A percentile compares a stretch with the other conserved stretches of the same genome.
These are phyloP conservation scores for Celastrina argiolus DNA, from an alignment of 2,888 invertebrate genomes.

Conservation along the genomic window DNA sequence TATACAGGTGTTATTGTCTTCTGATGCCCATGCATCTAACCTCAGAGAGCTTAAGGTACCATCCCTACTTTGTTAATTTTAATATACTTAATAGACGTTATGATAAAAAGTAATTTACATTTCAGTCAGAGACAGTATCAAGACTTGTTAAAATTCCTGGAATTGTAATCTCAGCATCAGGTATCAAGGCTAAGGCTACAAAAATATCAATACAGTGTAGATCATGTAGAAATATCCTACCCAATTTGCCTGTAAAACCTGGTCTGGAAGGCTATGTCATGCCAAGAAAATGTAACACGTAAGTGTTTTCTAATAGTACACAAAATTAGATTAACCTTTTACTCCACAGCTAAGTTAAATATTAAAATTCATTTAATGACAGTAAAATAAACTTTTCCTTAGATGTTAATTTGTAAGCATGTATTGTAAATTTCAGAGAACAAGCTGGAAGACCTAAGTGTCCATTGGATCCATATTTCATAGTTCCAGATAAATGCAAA, in stretches of 20 bases:
- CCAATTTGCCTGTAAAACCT: constrained; percentile 93
- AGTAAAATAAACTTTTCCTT: not conserved
- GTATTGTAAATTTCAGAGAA: constrained; percentile 79
- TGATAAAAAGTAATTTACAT: constrained; percentile 37
- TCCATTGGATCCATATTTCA: constrained; percentile 98
- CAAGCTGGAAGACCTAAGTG: constrained; percentile 95
- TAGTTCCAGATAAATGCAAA: constrained; percentile 97
- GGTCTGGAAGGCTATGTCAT: constrained; percentile 97
- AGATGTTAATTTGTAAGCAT: not conserved
- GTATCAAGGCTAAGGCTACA: constrained; percentile 96
- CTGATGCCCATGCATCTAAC: constrained; percentile 88
- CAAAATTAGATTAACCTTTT: not conserved
- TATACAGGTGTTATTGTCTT: constrained; percentile 93
- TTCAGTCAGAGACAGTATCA: constrained; percentile 94
- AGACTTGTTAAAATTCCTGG: constrained; percentile 96
- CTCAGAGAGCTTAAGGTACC: constrained; percentile 91
- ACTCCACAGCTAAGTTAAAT: too few species aligned
- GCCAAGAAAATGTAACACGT: constrained; percentile 96
- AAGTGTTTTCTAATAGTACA: constrained; percentile 52
- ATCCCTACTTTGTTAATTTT: constrained; percentile 18
- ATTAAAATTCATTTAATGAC: not conserved
- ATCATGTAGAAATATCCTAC: constrained; percentile 92
- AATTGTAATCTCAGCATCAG: constrained; percentile 95
- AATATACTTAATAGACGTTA: not conserved
- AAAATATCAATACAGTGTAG: constrained; percentile 97